A percentile compares a stretch with the other conserved stretches of the same genome.
These are phyloP conservation scores for Bursaphelenchus mucronatus DNA, from an alignment of 1,140 invertebrate genomes.

Conservation along the genomic window DNA sequence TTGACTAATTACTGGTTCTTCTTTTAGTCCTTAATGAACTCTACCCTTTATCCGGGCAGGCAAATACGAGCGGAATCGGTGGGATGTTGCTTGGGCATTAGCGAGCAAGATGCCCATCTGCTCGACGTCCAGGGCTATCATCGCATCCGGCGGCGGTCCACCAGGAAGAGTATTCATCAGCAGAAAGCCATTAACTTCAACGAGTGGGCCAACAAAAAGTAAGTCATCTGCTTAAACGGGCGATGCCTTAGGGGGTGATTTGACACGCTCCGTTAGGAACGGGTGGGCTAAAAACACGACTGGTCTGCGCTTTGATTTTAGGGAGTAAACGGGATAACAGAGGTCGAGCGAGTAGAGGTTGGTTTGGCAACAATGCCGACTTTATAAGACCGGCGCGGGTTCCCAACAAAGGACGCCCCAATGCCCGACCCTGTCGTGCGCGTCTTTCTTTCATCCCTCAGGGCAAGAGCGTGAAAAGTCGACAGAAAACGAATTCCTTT, in stretches of 20 bases:
- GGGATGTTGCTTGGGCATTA: slow-evolving; percentile 21
- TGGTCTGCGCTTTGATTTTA: too few species aligned
- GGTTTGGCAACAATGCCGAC: not conserved
- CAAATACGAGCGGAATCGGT: slow-evolving; percentile 22
- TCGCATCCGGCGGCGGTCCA: slow-evolving; percentile 30
- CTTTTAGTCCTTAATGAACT: too few species aligned
- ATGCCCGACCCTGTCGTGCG: too few species aligned
- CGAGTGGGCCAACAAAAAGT: slow-evolving; percentile 38
- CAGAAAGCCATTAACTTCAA: slow-evolving; percentile 37
- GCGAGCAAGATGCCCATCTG: slow-evolving; percentile 14
- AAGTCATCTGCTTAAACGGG: slow-evolving; percentile 12
- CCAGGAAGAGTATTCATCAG: slow-evolving; percentile 10
- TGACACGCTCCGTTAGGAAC: too few species aligned
- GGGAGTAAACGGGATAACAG: too few species aligned
- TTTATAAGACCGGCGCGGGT: not conserved
- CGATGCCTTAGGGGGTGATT: too few species aligned
- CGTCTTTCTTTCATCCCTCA: too few species aligned
- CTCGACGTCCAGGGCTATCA: slow-evolving; percentile 12
- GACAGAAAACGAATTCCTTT: too few species aligned
- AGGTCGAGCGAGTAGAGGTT: not conserved
- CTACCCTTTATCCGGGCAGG: not conserved
- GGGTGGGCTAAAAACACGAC: too few species aligned
- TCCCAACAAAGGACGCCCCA: not conserved
- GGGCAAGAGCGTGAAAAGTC: too few species aligned
- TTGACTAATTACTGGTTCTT: too few species aligned